Conservation (phyloP, 2,797 vertebrate genomes). For the Leucoraja ocellata region DNA sequence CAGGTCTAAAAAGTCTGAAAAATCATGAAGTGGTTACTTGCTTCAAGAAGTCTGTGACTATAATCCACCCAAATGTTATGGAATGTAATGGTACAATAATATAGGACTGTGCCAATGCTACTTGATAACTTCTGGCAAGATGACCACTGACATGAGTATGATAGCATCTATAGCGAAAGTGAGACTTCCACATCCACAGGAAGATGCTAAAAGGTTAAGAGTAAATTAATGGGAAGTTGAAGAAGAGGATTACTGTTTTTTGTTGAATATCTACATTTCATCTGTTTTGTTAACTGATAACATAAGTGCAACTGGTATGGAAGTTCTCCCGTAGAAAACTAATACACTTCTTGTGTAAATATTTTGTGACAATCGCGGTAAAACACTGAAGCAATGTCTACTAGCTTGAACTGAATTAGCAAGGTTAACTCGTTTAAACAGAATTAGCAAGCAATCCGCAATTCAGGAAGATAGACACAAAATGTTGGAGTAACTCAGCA, state of each 20-base stretch:
- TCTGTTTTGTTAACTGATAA: background rate
- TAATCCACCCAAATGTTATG: background rate
- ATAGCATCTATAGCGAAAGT: background rate
- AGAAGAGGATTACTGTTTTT: background rate
- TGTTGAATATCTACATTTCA: slow-evolving; percentile 2
- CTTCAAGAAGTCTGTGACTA: background rate
- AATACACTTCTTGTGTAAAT: background rate
- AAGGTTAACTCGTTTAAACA: background rate
- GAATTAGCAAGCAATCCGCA: no score
- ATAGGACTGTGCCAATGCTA: background rate
- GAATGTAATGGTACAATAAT: background rate
- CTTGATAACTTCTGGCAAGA: background rate
- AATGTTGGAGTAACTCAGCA: no score
- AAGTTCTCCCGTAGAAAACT: background rate
- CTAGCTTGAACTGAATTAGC: background rate
- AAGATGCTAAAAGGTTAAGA: background rate
- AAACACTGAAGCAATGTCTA: background rate
- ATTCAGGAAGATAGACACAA: no score
- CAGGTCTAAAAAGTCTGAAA: background rate
- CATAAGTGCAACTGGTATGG: background rate
- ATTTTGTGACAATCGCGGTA: background rate
- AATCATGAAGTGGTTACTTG: background rate
- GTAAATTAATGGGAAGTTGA: background rate
- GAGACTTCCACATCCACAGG: background rate
- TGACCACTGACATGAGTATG: background rate